Evolutionary conservation across 2,113 vertebrate genomes (phyloP).

Genomic region (Hippolais icterina): DNA sequence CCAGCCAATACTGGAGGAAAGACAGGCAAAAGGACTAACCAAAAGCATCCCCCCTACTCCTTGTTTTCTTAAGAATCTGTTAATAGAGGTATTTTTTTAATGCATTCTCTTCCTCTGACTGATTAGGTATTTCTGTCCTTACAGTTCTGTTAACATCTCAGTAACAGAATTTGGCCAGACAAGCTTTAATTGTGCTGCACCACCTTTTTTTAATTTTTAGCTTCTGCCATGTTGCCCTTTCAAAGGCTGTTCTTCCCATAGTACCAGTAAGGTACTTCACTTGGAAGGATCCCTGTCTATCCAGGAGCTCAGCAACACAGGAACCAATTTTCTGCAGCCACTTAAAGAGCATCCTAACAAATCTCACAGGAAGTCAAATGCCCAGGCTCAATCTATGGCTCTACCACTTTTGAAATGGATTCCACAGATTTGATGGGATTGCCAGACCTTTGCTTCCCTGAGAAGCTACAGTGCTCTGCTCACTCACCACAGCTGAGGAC

Average conservation of each 20-base stretch:
- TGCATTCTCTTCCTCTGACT: background rate
- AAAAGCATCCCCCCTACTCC: accelerated
- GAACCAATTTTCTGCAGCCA: background rate
- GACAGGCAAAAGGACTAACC: background rate
- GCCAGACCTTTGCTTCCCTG: background rate
- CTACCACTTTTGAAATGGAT: background rate
- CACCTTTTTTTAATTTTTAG: background rate
- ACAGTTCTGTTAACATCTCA: background rate
- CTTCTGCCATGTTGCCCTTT: background rate
- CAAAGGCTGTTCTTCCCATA: background rate
- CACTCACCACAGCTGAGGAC: accelerated
- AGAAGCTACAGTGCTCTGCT: background rate
- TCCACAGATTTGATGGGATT: background rate
- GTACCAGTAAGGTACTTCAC: background rate
- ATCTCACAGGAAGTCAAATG: background rate
- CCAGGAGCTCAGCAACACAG: background rate
- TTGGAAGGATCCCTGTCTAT: background rate
- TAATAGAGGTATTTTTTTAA: background rate
- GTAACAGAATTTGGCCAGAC: background rate
- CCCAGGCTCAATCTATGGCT: background rate
- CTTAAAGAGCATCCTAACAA: accelerated
- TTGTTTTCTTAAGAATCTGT: background rate
- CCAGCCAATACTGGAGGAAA: background rate
- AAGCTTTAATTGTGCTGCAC: background rate
- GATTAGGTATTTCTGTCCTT: background rate